Percentiles rank a stretch among this genome's conserved stretches.
phyloP scores from a whole-genome alignment of 1,140 invertebrate genomes.

The Delia radicum region DNA sequence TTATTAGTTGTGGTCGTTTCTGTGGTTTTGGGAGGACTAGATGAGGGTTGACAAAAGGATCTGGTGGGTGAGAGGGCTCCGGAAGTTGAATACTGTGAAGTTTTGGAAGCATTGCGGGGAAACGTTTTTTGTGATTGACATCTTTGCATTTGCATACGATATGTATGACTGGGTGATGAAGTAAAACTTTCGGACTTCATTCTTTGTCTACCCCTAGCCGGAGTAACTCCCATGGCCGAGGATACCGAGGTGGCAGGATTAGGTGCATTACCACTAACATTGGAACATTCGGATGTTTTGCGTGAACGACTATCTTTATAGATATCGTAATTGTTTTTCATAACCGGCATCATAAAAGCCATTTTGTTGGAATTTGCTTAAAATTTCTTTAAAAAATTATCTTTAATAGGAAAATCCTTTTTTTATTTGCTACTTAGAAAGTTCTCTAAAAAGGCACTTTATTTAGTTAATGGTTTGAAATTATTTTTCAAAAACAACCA shows the following conservation, averaged over 20 bases:
- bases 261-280: slow-evolving; percentile 31
- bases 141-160: slow-evolving; percentile 58
- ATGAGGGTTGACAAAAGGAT: slow-evolving; percentile 57
- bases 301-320: slow-evolving; percentile 77
- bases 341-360: slow-evolving; percentile 92
- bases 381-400: not conserved
- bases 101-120: slow-evolving; percentile 62
- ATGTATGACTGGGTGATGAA: slow-evolving; percentile 68
- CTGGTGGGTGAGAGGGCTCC: slow-evolving; percentile 64
- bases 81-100: slow-evolving; percentile 58
- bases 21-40: slow-evolving; percentile 56
- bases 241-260: slow-evolving; percentile 54
- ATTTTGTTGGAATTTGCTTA: slow-evolving; percentile 59
- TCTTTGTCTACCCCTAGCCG: slow-evolving; percentile 65
- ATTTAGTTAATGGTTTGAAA: not conserved
- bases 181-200: slow-evolving; percentile 76
- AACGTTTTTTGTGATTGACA: slow-evolving; percentile 52
- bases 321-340: slow-evolving; percentile 90
- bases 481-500: slow-evolving; percentile 19
- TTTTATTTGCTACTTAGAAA: not conserved
- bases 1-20: slow-evolving; percentile 57
- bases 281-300: slow-evolving; percentile 72
- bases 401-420: not conserved
- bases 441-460: slow-evolving; percentile 27
- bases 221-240: slow-evolving; percentile 38